Percentiles rank a stretch among this genome's conserved stretches.
Conservation (phyloP, 1,140 invertebrate genomes). For the Rhyacophila brunnea region DNA sequence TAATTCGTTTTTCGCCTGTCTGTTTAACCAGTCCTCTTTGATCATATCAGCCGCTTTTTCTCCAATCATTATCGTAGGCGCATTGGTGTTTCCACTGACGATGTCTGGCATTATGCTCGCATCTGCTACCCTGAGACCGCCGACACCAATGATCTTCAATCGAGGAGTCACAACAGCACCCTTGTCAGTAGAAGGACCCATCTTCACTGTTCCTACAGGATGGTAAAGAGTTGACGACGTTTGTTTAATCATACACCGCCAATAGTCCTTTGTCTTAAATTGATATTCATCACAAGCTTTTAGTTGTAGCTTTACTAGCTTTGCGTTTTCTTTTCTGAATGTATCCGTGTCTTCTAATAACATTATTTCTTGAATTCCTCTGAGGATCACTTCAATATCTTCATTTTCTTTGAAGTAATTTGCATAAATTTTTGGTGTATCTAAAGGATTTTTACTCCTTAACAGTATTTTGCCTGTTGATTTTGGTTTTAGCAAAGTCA, state of each 20-base stretch:
- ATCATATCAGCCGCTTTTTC: conserved; percentile 68
- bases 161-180: conserved; percentile 61
- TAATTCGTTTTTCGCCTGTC: not conserved
- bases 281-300: conserved; percentile 43
- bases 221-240: conserved; percentile 67
- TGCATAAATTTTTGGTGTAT: conserved; percentile 64
- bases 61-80: conserved; percentile 68
- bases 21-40: conserved; percentile 51
- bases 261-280: conserved; percentile 56
- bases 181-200: conserved; percentile 59
- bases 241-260: conserved; percentile 60
- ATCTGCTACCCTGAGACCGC: conserved; percentile 64
- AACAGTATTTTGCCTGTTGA: conserved; percentile 60
- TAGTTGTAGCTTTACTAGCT: conserved; percentile 44
- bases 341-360: conserved; percentile 50
- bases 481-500: conserved; percentile 56
- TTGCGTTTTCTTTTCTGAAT: conserved; percentile 43
- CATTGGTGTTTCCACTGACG: conserved; percentile 68
- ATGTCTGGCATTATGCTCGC: conserved; percentile 73
- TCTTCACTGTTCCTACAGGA: conserved; percentile 63
- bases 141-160: conserved; percentile 60
- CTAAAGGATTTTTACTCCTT: conserved; percentile 55
- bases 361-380: conserved; percentile 52
- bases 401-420: conserved; percentile 60
- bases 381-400: conserved; percentile 57